Base-by-base conservation (phyloP, 2,113 vertebrate species). In the Lanius ludovicianus region DNA sequence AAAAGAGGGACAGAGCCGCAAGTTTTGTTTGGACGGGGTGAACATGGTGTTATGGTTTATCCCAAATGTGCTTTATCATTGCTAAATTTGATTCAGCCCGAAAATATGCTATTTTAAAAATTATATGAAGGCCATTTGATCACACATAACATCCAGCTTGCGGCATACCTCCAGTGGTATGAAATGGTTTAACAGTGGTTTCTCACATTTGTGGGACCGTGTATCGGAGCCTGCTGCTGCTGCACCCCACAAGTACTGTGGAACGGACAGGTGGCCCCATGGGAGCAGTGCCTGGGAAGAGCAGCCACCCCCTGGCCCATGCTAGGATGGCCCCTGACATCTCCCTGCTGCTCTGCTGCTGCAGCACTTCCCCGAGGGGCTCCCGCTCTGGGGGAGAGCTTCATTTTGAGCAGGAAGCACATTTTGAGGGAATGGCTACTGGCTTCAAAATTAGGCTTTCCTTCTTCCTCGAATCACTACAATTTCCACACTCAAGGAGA, bases 111-210 rank as follows among this genome's bases (percentile, higher is more conserved):
- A 0, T 33, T 64, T 91, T 24, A 17, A 39, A 70, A 55, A 39
- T 4, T 1, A 7, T 5, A 4, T 6, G 6, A 57, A 42, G 44
- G 53, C 30, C 1, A 0, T 62, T 74, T 65, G 27, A 10, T 59
- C 21, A 14, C 1, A 0, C 7, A 1, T 8, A n/a, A 20, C 24
- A 37, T n/a, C 13, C 24, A 3, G 10, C 2, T 1, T 59, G 25
- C 49, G 24, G 13, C 3, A 0, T 42, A 10, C 53, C 35, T 55
- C 53, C 50, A 70, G 2, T 16, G 75, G 15, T 21, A 5, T 12
- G 19, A 24, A 69, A n/a, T 0, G 0, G 14, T 44, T 74, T 57
- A 15, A 7, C 6, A 5, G 15, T 18, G 19, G 11, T 28, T 79
- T 41, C 24, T 35, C 37, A 24, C 11, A 18, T 10, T 10, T 2